Percentiles rank a stretch among this genome's conserved stretches.
phyloP scores from a whole-genome alignment of 2,113 vertebrate genomes.

The Chiloscyllium plagiosum region DNA sequence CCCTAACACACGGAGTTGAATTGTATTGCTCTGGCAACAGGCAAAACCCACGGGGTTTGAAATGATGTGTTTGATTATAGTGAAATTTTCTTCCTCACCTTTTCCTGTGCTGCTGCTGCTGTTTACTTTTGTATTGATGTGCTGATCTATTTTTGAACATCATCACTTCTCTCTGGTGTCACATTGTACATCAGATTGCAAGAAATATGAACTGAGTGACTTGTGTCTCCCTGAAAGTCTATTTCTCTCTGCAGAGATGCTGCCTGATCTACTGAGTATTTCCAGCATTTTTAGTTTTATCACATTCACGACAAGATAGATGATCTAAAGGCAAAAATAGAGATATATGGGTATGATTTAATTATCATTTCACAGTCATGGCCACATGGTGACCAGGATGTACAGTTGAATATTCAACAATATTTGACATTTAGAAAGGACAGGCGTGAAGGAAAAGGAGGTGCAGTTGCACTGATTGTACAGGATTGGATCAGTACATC shows the following conservation, averaged over 20 bases:
- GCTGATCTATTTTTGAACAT: neutral
- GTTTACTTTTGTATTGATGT: neutral
- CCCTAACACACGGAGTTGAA: neutral
- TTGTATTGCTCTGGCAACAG: neutral
- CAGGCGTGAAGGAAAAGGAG: too few relatives aligned
- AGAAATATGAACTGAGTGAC: neutral
- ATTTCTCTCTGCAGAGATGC: neutral
- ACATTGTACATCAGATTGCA: neutral
- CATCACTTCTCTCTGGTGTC: neutral
- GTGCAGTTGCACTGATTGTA: too few relatives aligned
- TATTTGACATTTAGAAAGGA: too few relatives aligned
- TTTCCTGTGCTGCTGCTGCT: neutral
- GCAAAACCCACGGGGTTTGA: neutral
- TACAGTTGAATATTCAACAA: too few relatives aligned
- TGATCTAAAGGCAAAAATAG: too few relatives aligned
- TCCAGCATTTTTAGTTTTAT: neutral
- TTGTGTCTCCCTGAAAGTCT: neutral
- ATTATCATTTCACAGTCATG: too few relatives aligned
- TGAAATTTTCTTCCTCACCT: neutral
- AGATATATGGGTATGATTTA: too few relatives aligned
- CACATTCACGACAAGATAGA: too few relatives aligned
- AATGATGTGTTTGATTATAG: neutral
- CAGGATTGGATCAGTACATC: too few relatives aligned
- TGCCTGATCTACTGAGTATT: neutral
- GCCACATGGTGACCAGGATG: too few relatives aligned